Evolutionary conservation across 2,797 vertebrate genomes (phyloP).

Genomic region (Girardinus metallicus): DNA sequence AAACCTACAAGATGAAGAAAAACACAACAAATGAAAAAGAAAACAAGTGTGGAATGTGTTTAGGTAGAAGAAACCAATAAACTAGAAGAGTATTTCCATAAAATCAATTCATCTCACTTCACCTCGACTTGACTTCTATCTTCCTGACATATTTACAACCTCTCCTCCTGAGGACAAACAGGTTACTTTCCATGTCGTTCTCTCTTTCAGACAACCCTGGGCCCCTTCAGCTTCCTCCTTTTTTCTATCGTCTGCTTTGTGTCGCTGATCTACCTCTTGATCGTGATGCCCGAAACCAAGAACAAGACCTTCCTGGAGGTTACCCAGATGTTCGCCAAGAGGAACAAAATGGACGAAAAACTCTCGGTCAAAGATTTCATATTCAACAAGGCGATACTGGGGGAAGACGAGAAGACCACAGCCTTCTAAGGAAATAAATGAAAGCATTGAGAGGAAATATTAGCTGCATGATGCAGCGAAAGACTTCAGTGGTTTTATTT

Average conservation of each 20-base stretch:
- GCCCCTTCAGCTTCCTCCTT: slow-evolving; percentile 88
- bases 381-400: slow-evolving; percentile 36
- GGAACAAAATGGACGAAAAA: slow-evolving; percentile 82
- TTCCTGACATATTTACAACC: slow-evolving; percentile 6
- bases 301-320: slow-evolving; percentile 92
- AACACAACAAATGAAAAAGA: slow-evolving; percentile 21
- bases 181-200: slow-evolving; percentile 28
- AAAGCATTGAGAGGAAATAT: slow-evolving; percentile 45
- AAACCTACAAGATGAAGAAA: slow-evolving; percentile 19
- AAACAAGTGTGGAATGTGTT: slow-evolving; percentile 33
- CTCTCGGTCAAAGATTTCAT: too few species aligned
- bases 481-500: slow-evolving; percentile 29
- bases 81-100: not conserved
- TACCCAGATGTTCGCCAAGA: slow-evolving; percentile 88
- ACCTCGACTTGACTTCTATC: slow-evolving; percentile 12
- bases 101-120: slow-evolving; percentile 4
- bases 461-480: not conserved
- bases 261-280: slow-evolving; percentile 86
- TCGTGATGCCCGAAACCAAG: slow-evolving; percentile 93
- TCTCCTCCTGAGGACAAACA: slow-evolving; percentile 17
- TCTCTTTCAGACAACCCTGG: slow-evolving; percentile 82
- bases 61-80: slow-evolving; percentile 6
- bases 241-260: slow-evolving; percentile 87
- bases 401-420: slow-evolving; percentile 60
- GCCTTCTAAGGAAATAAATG: slow-evolving; percentile 55